These are phyloP conservation scores for Erpobdella octoculata DNA, from an alignment of 2,888 invertebrate species.

Conservation along the genomic window DNA sequence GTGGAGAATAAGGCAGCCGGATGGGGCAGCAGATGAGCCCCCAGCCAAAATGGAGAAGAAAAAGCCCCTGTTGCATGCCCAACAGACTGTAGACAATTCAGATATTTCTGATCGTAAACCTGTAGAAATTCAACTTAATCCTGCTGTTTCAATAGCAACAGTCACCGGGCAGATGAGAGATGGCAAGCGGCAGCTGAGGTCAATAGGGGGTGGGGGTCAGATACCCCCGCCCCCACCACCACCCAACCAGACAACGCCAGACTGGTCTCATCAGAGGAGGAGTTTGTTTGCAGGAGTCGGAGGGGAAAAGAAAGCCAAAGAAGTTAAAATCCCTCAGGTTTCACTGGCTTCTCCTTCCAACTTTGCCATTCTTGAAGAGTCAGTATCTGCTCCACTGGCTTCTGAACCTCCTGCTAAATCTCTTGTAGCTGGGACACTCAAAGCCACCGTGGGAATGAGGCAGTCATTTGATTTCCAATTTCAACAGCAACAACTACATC, in stretches of 20 bases:
- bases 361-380: conserved; percentile 20
- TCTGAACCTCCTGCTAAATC: not conserved
- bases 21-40: not conserved
- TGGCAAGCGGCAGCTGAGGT: not conserved
- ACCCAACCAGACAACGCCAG: conserved; percentile 16
- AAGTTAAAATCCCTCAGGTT: not conserved
- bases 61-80: not conserved
- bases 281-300: not conserved
- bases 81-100: not conserved
- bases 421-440: conserved; percentile 5
- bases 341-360: conserved; percentile 11
- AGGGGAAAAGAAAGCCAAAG: not conserved
- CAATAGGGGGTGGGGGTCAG: not conserved
- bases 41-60: not conserved
- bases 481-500: not conserved
- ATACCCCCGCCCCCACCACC: conserved; percentile 23
- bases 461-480: not conserved
- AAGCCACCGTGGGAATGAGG: not conserved
- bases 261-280: conserved; percentile 21
- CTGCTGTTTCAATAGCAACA: too few species aligned
- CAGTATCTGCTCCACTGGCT: not conserved
- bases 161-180: not conserved
- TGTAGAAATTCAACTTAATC: not conserved
- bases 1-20: not conserved
- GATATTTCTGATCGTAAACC: not conserved